Base-by-base conservation (phyloP, 2,888 invertebrate genomes). In the Philopedon plagiatum region DNA sequence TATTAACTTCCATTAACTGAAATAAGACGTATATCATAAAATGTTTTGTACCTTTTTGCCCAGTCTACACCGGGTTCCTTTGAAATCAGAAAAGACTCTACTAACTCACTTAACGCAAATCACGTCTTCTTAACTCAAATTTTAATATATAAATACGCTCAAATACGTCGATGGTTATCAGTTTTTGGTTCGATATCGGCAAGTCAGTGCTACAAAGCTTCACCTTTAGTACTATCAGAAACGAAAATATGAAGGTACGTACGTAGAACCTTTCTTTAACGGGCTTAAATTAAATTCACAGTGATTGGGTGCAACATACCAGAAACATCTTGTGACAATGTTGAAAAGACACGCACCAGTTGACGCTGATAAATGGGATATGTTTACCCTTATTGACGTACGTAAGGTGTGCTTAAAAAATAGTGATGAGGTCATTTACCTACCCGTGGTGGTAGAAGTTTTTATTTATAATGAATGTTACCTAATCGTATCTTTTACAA, bases 371-470 rank as follows among this genome's bases (percentile, higher is more conserved):
- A 76, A 76, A 73, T 81, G 79, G 80, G 78, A 78, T 67, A 54
- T 80, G 70, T 82, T 76, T 75, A 78, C 77, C 51, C 75, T 77
- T 56, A 61, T 82, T 11, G 83, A 83, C 76, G 83, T 83, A 81
- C 63, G 81, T 46, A 51, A 49, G 29, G 46, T 29, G 21, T 34
- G 23, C 29, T 51, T 19, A 21, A 21, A 34, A 34, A 56, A 11
- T 54, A 18, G n/a, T 54, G 8, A 29, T 29, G 18, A 11, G n/a
- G 19, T 9, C 23, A 1, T 49, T 49, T 8, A 15, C 5, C n/a
- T n/a, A n/a, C n/a, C n/a, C n/a, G n/a, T n/a, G n/a, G n/a, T n/a
- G n/a, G n/a, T n/a, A n/a, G n/a, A n/a, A n/a, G n/a, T n/a, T n/a
- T n/a, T n/a, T n/a, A n/a, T n/a, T n/a, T n/a, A n/a, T n/a, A n/a